Conservation (phyloP, 2,797 vertebrate genomes). For the Oreochromis grahami region DNA sequence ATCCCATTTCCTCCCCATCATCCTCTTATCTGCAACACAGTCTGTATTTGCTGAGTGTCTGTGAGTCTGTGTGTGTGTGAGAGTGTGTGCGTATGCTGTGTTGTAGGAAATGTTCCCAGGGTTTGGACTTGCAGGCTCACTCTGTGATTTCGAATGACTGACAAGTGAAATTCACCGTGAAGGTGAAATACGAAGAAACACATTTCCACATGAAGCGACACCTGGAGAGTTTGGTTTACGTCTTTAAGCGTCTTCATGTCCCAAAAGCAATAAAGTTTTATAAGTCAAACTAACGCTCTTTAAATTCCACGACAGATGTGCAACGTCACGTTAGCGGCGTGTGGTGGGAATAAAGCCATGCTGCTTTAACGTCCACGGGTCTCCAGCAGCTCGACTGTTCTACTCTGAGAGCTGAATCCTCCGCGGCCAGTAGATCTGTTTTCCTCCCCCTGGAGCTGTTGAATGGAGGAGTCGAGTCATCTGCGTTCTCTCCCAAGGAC, state of each 20-base stretch:
- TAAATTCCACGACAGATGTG: neutral
- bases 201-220: neutral
- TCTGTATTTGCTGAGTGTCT: neutral
- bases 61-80: fast-evolving
- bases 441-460: neutral
- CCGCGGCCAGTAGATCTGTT: neutral
- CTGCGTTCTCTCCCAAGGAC: fast-evolving
- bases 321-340: fast-evolving
- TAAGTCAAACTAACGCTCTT: neutral
- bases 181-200: neutral
- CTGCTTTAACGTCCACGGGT: fast-evolving
- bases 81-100: fast-evolving
- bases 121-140: neutral
- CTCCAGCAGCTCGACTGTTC: neutral
- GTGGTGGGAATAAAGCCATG: neutral
- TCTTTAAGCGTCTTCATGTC: neutral
- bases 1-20: neutral
- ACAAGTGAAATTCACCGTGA: neutral
- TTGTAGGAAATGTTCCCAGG: neutral
- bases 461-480: neutral
- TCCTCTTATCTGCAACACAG: neutral
- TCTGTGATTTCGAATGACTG: neutral
- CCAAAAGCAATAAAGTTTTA: neutral
- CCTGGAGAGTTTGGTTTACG: neutral
- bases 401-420: neutral